These are phyloP conservation scores for Lithophane socia DNA, from an alignment of 2,888 invertebrate species.

Conservation along the genomic window DNA sequence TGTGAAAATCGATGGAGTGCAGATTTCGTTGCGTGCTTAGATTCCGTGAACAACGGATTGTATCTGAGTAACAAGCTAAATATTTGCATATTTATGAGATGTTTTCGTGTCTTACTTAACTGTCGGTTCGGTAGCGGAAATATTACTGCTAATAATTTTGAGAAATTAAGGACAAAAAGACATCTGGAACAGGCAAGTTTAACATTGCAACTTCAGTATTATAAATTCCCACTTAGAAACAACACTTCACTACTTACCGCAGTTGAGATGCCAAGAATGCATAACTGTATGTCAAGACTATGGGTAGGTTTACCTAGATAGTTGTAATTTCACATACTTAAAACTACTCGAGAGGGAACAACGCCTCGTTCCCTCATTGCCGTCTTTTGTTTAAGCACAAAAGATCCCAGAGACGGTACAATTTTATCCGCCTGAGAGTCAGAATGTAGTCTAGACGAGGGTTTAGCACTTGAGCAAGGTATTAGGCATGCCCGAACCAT, in stretches of 20 bases:
- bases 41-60: constrained; percentile 43
- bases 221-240: neutral
- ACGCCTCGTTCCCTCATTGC: constrained; percentile 42
- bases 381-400: constrained; percentile 61
- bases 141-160: constrained; percentile 23
- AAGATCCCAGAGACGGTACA: constrained; percentile 47
- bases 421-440: constrained; percentile 40
- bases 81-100: constrained; percentile 60
- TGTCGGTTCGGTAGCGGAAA: constrained; percentile 1
- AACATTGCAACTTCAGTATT: neutral
- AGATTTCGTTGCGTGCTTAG: constrained; percentile 56
- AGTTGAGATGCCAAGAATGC: constrained; percentile 23
- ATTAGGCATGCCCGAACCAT: constrained; percentile 51
- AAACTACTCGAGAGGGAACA: constrained; percentile 18
- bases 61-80: constrained; percentile 20
- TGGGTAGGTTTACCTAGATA: constrained; percentile 32
- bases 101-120: constrained; percentile 48
- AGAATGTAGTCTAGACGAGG: constrained; percentile 54
- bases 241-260: neutral
- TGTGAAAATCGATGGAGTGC: constrained; percentile 53
- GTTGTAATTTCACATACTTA: constrained; percentile 58
- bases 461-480: constrained; percentile 34
- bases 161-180: neutral
- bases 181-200: no score
- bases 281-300: constrained; percentile 22